Evolutionary conservation across 2,888 invertebrate genomes (phyloP).

Genomic region (Zaprionus obscuricornis): DNA sequence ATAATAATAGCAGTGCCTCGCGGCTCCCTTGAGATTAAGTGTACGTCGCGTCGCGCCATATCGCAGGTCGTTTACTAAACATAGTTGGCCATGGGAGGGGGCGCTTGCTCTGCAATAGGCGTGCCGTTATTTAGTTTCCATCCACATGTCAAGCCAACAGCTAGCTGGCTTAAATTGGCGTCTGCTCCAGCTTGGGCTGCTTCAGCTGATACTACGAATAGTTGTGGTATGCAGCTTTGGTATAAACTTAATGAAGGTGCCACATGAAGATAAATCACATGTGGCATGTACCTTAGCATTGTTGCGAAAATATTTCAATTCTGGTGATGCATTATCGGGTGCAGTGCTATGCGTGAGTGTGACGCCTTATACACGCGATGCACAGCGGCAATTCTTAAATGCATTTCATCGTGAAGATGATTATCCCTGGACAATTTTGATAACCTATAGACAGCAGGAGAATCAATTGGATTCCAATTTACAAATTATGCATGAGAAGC

Average conservation of each 20-base stretch:
- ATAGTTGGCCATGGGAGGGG: not conserved
- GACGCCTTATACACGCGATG: constrained; percentile 31
- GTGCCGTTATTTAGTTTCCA: constrained; percentile 49
- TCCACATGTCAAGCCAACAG: constrained; percentile 52
- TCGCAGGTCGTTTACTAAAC: not conserved
- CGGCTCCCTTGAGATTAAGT: constrained; percentile 39
- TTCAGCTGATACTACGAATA: constrained; percentile 21
- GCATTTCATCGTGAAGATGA: constrained; percentile 49
- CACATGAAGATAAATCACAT: constrained; percentile 46
- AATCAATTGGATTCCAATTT: not conserved
- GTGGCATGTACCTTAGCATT: constrained; percentile 64
- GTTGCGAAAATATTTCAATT: constrained; percentile 76
- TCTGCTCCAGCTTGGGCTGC: constrained; percentile 37
- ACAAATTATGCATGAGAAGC: constrained; percentile 70
- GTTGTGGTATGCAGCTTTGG: constrained; percentile 49
- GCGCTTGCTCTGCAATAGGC: too few relatives aligned
- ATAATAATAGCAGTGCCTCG: constrained; percentile 54
- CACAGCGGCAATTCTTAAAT: constrained; percentile 64
- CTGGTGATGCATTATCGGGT: constrained; percentile 72
- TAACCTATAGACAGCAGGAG: constrained; percentile 42
- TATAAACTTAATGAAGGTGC: constrained; percentile 59
- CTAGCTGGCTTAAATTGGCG: too few relatives aligned
- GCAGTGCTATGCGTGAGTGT: constrained; percentile 69
- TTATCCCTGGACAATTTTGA: constrained; percentile 65
- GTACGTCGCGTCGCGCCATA: constrained; percentile 2